Percentiles rank a stretch among this genome's conserved stretches.
These are phyloP conservation scores for Phenganax stokvisi DNA, from an alignment of 92 coral and sea anemone species.

Conservation along the genomic window DNA sequence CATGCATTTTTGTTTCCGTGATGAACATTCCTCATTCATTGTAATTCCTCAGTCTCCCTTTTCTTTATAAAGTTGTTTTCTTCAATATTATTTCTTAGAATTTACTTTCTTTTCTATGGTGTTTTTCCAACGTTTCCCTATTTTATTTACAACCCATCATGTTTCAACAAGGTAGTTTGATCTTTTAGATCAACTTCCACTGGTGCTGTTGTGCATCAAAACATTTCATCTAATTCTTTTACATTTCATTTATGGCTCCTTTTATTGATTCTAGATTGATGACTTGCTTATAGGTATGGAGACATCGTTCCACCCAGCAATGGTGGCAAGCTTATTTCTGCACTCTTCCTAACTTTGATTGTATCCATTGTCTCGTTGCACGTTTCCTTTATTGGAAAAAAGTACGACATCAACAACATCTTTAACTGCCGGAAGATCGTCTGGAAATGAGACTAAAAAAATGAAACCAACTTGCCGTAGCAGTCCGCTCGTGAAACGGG, in stretches of 20 bases:
- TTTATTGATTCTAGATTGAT: not conserved
- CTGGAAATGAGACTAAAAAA: constrained; percentile 17
- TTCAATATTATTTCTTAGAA: no score
- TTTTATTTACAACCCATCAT: no score
- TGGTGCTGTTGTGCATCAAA: not conserved
- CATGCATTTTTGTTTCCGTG: no score
- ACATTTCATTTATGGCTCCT: not conserved
- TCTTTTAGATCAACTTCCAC: no score
- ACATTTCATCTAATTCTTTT: not conserved
- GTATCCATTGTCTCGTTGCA: constrained; percentile 96
- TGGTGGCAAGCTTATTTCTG: constrained; percentile 89
- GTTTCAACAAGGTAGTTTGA: no score
- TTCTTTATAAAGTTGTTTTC: no score
- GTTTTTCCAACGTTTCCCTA: no score
- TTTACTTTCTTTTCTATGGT: no score
- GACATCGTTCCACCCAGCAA: constrained; percentile 91
- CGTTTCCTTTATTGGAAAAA: constrained; percentile 80
- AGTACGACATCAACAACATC: constrained; percentile 37
- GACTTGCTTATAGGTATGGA: constrained; percentile 64
- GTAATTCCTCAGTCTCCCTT: no score
- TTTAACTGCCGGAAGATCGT: constrained; percentile 34
- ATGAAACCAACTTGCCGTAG: not conserved
- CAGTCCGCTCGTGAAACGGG: not conserved
- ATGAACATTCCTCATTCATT: no score
- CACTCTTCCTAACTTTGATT: constrained; percentile 84